Base-by-base conservation (phyloP, 2,888 invertebrate species). In the Phorcus lineatus region DNA sequence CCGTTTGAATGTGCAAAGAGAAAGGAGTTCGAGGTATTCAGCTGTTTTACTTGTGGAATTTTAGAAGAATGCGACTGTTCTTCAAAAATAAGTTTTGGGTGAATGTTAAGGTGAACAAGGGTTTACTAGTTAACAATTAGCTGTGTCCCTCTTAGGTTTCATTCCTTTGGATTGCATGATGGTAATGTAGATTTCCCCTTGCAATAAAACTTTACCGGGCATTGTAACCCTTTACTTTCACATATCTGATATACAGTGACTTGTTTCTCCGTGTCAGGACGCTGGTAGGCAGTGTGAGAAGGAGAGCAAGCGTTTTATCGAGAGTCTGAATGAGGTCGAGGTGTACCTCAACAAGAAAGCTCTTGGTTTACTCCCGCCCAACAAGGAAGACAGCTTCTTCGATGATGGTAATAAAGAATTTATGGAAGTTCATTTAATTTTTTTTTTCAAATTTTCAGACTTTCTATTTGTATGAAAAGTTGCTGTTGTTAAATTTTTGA, bases 301-400 rank as follows among this genome's bases (percentile, higher is more conserved):
- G n/a, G 17, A 40, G 74, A 36, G 9, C 24, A 28, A 47, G 28
- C 17, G 53, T n/a, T 74, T 74, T 47, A 31, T 19, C 40, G n/a
- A 57, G n/a, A 36, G 55, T 52, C 57, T 80, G 11, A 24, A 66
- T 17, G 75, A 76, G 19, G 80, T 54, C 2, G 80, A 80, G n/a
- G 53, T 17, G 6, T 80, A 80, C 53, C 40, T 80, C 66, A 80
- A 75, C 67, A 80, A 76, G 53, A 62, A 67, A 16, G 80, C 75
- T 19, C 76, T 80, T 1, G 62, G 62, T 62, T 28, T 62, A 11
- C 22, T 62, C 28, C 62, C 62, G 6, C 62, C 62, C 22, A 62
- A 22, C 62, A 62, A 62, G 28, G 62, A 62, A 17, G 22, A 31
- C 7, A 62, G 62, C 62, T 62, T 62, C 24, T 62, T 62, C 24